A percentile compares a stretch with the other conserved stretches of the same genome.
phyloP scores from a whole-genome alignment of 2,113 vertebrate species.

The Sphyrna mokarran region DNA sequence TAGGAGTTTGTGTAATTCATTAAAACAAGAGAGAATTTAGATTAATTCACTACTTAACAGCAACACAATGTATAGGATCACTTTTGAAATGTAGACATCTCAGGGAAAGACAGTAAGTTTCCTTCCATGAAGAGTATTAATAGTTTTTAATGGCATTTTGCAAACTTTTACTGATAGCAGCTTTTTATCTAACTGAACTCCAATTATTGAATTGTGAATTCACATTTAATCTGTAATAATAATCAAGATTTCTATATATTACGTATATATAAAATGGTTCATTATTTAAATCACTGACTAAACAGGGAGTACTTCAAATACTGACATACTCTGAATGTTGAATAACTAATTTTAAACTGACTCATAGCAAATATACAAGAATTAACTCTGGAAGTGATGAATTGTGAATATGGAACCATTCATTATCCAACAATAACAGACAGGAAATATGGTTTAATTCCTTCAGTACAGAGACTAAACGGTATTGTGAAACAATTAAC shows the following conservation, averaged over 20 bases:
- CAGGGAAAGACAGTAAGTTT: not conserved
- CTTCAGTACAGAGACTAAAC: not conserved
- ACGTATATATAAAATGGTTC: not conserved
- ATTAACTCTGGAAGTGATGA: not conserved
- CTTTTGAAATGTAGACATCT: not conserved
- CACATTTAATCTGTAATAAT: not conserved
- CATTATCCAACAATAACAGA: not conserved
- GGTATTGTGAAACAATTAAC: not conserved
- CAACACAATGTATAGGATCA: not conserved
- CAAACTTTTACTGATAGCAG: not conserved
- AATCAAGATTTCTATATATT: not conserved
- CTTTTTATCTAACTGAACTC: not conserved
- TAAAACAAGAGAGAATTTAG: not conserved
- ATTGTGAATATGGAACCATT: not conserved
- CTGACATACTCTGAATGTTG: not conserved
- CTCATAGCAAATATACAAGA: not conserved
- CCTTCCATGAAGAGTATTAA: not conserved
- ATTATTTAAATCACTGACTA: not conserved
- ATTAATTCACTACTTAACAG: not conserved
- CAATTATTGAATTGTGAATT: not conserved
- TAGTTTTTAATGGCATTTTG: not conserved
- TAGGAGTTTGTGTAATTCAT: not conserved
- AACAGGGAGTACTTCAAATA: not conserved
- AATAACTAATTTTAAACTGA: not conserved
- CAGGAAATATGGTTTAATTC: not conserved